phyloP scores from a whole-genome alignment of 1,140 invertebrate species.

The Tetraneura akinire region DNA sequence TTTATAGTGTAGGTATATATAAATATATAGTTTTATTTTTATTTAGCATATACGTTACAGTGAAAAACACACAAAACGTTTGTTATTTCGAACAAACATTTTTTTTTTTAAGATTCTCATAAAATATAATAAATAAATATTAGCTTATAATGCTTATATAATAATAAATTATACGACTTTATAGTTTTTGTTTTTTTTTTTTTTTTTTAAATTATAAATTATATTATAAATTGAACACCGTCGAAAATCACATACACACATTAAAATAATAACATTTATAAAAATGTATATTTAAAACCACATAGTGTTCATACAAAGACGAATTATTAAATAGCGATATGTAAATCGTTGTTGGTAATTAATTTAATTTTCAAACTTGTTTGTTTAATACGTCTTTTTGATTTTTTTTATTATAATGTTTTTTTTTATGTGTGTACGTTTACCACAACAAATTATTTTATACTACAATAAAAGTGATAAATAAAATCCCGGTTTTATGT shows the following conservation, averaged over 20 bases:
- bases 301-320: neutral
- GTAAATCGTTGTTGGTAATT: constrained; percentile 14
- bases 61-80: too few relatives aligned
- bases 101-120: too few relatives aligned
- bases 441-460: constrained; percentile 25
- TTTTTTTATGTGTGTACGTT: neutral
- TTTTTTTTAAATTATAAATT: too few relatives aligned
- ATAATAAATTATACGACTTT: too few relatives aligned
- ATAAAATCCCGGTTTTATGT: constrained; percentile 30
- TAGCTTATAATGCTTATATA: too few relatives aligned
- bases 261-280: neutral
- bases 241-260: neutral
- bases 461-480: constrained; percentile 25
- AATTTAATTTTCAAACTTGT: constrained; percentile 36
- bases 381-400: constrained; percentile 18
- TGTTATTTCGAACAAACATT: too few relatives aligned
- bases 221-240: neutral
- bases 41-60: too few relatives aligned
- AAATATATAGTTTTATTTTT: too few relatives aligned
- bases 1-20: too few relatives aligned
- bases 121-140: too few relatives aligned
- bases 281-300: neutral
- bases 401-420: constrained; percentile 34
- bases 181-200: too few relatives aligned
- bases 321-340: neutral